phyloP scores from a whole-genome alignment of 2,888 invertebrate species.

The Melanargia galathea region DNA sequence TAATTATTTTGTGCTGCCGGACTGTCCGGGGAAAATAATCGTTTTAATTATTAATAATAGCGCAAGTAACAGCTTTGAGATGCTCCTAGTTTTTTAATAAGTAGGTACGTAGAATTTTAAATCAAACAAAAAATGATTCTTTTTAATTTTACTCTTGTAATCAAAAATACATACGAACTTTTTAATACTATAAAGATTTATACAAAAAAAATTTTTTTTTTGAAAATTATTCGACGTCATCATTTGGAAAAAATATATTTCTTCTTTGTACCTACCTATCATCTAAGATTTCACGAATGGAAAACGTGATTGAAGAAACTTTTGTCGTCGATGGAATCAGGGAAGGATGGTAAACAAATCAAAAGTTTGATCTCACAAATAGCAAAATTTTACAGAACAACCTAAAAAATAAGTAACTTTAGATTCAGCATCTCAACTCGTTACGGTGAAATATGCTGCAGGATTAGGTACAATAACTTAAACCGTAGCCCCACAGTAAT shows the following conservation, averaged over 20 bases:
- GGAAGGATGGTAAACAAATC: too few relatives aligned
- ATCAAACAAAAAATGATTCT: conserved; percentile 19
- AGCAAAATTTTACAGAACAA: too few relatives aligned
- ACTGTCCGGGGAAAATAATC: conserved; percentile 56
- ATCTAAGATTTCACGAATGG: too few relatives aligned
- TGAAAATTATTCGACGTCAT: too few relatives aligned
- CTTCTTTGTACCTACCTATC: too few relatives aligned
- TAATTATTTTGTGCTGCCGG: conserved; percentile 53
- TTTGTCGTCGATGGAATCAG: too few relatives aligned
- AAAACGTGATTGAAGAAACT: too few relatives aligned
- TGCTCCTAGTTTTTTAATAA: conserved; percentile 25
- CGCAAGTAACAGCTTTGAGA: conserved; percentile 30
- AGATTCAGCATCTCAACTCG: too few relatives aligned
- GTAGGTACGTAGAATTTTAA: conserved; percentile 15
- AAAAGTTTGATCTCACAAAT: too few relatives aligned
- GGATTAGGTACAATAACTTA: conserved; percentile 22
- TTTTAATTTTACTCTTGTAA: neutral
- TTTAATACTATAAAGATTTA: neutral
- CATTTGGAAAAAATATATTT: too few relatives aligned
- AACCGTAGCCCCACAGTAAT: conserved; percentile 47
- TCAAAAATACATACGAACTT: neutral
- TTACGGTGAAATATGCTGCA: neutral
- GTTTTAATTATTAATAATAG: conserved; percentile 61
- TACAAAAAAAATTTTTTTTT: too few relatives aligned
- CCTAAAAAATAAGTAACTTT: too few relatives aligned